Evolutionary conservation across 2,797 vertebrate genomes (phyloP), one percentile per base, ranked within the genome.

Genomic region (Clarias fuscus): DNA sequence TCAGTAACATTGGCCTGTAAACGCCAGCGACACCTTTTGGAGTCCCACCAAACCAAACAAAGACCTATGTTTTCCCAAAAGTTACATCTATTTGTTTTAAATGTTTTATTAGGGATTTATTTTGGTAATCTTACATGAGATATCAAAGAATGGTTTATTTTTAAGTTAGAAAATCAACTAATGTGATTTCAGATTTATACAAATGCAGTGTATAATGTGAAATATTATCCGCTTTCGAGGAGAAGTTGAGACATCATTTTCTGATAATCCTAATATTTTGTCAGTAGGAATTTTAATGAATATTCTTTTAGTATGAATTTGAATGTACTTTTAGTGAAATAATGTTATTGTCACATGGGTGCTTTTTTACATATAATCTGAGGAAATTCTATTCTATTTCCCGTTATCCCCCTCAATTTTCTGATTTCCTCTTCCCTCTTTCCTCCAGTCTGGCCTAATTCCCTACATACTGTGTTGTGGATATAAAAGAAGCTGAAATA

Each of bases 1-100:
- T 98, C 83, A 92, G 88, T 59, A 93, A 94, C 87, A 97, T 98
- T 87, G 90, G 94, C 86, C 90, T 98, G 43, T 98, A 92, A 94
- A 43, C 8, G 43, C 59, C 82, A 33, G 2, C 6, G 48, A 11
- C 61, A 65, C 5, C 53, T 56, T 56, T 56, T 56, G 64, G 61
- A 81, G 22, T 10, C 67, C 65, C 56, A n/a, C 64, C 78, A 65
- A 22, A n/a, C 56, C 24, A 85, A 67, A 14, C 40, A 30, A 33
- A 15, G 24, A 48, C 56, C n/a, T 18, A 1, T 64, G 65, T 3
- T 62, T 37, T 78, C 7, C 14, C 62, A 61, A 61, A 13, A 37
- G 76, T 37, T 37, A 37, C 27, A 22, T 78, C 53, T 58, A 17
- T 30, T 27, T 56, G 33, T 77, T 85, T 58, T 58, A 33, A 30